phyloP scores from a whole-genome alignment of 2,797 vertebrate genomes.

The Sylvilagus floridanus region DNA sequence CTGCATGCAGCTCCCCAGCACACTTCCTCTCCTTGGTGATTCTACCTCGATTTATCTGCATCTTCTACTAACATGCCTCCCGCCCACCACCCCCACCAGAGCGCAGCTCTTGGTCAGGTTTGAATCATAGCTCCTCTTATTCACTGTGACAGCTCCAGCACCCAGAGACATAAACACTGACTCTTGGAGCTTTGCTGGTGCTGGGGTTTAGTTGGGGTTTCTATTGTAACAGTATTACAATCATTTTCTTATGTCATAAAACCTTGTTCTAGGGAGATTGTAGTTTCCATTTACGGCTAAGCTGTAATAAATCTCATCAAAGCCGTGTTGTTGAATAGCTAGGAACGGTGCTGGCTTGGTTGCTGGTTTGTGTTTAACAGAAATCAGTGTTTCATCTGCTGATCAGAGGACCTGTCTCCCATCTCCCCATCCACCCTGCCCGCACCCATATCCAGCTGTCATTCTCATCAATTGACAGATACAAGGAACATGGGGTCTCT shows the following conservation, averaged over 20 bases:
- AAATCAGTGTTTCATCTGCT: too few relatives aligned
- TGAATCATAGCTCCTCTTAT: too few relatives aligned
- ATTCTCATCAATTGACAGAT: background rate
- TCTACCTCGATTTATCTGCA: accelerated
- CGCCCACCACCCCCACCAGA: background rate
- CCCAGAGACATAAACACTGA: background rate
- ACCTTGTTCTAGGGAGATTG: background rate
- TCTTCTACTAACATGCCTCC: background rate
- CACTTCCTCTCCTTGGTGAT: accelerated
- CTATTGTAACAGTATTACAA: background rate
- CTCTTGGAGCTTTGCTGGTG: background rate
- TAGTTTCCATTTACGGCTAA: background rate
- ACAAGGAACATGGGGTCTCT: background rate
- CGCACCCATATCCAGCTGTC: accelerated
- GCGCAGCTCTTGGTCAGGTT: background rate
- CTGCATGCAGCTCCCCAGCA: accelerated
- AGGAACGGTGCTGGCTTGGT: background rate
- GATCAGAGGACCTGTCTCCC: background rate
- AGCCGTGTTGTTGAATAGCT: background rate
- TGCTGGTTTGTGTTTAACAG: too few relatives aligned
- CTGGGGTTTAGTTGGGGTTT: background rate
- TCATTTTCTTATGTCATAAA: background rate
- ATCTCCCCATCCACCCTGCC: too few relatives aligned
- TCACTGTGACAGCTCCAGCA: background rate
- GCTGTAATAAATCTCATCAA: background rate